Evolutionary conservation across 2,113 vertebrate genomes (phyloP).

Genomic region (Ptilonorhynchus violaceus): DNA sequence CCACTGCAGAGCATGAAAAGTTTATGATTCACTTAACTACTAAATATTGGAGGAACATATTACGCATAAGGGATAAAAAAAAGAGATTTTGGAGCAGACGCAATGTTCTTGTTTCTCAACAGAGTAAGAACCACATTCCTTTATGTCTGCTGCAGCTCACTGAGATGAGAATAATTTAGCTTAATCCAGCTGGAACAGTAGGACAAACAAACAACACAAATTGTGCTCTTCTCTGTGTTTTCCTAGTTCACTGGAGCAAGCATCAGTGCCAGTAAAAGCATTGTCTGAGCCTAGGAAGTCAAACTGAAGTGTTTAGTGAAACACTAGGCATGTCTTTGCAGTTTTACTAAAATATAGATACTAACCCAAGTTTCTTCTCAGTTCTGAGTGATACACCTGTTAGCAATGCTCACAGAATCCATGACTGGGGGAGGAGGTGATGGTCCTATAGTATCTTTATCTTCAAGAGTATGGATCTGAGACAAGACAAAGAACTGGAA

Average conservation of each 20-base stretch:
- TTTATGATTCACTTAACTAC: constrained; percentile 13
- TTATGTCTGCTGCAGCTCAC: not conserved
- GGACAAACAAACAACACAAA: not conserved
- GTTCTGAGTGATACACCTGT: not conserved
- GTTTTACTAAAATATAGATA: not conserved
- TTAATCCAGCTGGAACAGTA: not conserved
- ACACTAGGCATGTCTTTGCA: not conserved
- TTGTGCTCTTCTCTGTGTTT: accelerated
- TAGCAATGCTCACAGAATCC: not conserved
- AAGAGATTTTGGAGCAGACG: not conserved
- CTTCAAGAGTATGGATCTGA: not conserved
- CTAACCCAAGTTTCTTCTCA: not conserved
- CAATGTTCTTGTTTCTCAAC: not conserved
- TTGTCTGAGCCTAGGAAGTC: not conserved
- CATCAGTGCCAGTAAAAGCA: not conserved
- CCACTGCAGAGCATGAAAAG: constrained; percentile 12
- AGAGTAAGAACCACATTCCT: not conserved
- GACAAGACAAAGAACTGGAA: not conserved
- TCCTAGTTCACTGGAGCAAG: not conserved
- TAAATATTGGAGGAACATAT: not conserved
- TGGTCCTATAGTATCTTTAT: not conserved
- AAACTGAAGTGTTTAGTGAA: not conserved
- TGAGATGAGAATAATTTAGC: not conserved
- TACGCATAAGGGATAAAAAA: not conserved
- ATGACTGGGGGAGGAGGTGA: not conserved